A percentile compares a stretch with the other conserved stretches of the same genome.
phyloP scores from a whole-genome alignment of 1,140 invertebrate species.

The Drosophila kohkoa region DNA sequence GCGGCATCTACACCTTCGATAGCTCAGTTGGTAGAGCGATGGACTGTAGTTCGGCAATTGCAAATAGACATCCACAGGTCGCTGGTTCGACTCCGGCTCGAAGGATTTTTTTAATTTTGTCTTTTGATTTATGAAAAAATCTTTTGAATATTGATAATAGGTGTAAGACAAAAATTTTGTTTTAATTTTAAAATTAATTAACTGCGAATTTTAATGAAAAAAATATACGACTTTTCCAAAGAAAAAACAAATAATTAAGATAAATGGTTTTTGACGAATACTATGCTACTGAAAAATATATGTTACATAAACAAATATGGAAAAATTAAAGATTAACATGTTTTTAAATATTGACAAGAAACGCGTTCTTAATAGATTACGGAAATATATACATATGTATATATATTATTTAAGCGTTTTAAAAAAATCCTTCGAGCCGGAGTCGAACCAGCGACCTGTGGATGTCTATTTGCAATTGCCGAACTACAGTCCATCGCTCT shows the following conservation, averaged over 20 bases:
- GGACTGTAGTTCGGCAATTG: conserved; percentile 89
- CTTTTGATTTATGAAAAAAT: no score
- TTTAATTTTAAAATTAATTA: not conserved
- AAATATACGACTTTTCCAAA: no score
- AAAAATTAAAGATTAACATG: no score
- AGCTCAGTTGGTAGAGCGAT: conserved; percentile 96
- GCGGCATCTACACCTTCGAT: conserved; percentile 87
- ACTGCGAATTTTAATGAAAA: no score
- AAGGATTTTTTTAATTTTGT: not conserved
- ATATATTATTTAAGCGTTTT: not conserved
- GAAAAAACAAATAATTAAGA: no score
- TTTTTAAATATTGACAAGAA: no score
- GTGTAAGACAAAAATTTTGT: not conserved
- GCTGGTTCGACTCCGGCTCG: conserved; percentile 87
- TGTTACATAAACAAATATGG: no score
- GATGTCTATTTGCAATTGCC: conserved; percentile 81
- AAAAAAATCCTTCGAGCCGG: conserved; percentile 86
- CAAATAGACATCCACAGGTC: conserved; percentile 87
- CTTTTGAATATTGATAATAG: no score
- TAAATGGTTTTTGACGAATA: no score
- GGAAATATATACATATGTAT: no score
- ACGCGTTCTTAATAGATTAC: no score
- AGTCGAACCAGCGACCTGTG: conserved; percentile 90
- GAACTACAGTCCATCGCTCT: conserved; percentile 94
- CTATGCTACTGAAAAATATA: no score